Evolutionary conservation across 2,888 invertebrate genomes (phyloP).

Genomic region (Buathra laborator): DNA sequence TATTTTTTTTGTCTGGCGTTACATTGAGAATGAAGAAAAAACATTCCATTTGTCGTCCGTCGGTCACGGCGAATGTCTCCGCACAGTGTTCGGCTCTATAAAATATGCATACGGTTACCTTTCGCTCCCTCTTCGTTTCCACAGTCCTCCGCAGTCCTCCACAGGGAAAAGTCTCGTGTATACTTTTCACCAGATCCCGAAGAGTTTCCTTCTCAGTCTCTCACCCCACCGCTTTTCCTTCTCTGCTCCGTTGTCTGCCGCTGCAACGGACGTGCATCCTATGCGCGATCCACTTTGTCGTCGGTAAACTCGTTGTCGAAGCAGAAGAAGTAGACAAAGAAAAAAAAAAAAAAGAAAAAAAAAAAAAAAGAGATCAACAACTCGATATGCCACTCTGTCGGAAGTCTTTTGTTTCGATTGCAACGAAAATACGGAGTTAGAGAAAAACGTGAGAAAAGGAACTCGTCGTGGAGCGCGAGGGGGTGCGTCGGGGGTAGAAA

Average conservation of each 20-base stretch:
- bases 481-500: too few relatives aligned
- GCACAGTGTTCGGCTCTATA: conserved; percentile 1
- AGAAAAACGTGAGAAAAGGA: too few relatives aligned
- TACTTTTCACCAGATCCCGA: neutral
- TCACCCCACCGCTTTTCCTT: neutral
- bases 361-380: neutral
- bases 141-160: neutral
- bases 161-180: neutral
- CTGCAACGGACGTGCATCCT: neutral
- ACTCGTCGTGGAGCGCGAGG: too few relatives aligned
- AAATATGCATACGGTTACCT: conserved; percentile 32
- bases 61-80: neutral
- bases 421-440: too few relatives aligned
- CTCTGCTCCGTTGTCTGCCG: neutral
- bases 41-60: neutral
- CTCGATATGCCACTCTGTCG: neutral
- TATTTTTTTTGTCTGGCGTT: neutral
- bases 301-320: conserved; percentile 19
- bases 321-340: conserved; percentile 3
- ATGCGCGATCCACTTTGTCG: conserved; percentile 42
- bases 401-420: too few relatives aligned
- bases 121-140: neutral
- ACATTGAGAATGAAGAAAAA: neutral
- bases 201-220: neutral
- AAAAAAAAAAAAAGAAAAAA: conserved; percentile 2